Percentiles rank a stretch among this genome's conserved stretches.
Evolutionary conservation across 1,140 invertebrate genomes (phyloP).

Genomic region (Lepeophtheirus salmonis): DNA sequence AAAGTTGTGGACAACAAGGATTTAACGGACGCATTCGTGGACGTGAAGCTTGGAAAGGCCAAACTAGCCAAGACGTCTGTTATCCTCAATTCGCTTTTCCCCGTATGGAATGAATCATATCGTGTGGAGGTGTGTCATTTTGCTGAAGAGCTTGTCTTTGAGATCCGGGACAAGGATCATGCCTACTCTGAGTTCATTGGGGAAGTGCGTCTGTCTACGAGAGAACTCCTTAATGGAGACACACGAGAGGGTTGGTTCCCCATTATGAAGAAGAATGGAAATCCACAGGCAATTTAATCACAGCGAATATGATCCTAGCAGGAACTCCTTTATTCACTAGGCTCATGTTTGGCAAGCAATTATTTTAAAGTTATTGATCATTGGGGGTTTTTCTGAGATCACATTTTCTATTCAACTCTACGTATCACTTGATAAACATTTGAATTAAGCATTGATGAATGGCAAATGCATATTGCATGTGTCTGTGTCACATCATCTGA

Average conservation of each 20-base stretch:
- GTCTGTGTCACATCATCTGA: no score
- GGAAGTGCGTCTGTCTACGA: background rate
- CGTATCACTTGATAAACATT: background rate
- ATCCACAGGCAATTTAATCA: background rate
- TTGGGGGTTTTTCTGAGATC: background rate
- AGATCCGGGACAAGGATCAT: background rate
- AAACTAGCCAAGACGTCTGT: background rate
- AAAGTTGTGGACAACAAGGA: background rate
- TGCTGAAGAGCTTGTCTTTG: background rate
- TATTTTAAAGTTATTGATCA: background rate
- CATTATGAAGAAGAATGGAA: constrained; percentile 1
- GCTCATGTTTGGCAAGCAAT: background rate
- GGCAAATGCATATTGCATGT: no score
- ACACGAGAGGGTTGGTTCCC: background rate
- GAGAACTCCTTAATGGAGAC: background rate
- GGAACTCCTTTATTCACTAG: background rate
- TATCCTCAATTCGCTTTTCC: background rate
- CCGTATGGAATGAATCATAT: background rate
- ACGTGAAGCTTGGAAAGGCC: background rate
- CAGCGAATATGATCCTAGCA: background rate
- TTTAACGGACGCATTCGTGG: background rate
- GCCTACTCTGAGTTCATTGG: background rate
- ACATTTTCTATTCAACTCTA: background rate
- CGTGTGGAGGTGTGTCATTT: background rate
- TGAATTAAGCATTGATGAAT: background rate